A percentile compares a stretch with the other conserved stretches of the same genome.
Evolutionary conservation across 2,888 invertebrate genomes (phyloP).

Genomic region (Papilio gigon): DNA sequence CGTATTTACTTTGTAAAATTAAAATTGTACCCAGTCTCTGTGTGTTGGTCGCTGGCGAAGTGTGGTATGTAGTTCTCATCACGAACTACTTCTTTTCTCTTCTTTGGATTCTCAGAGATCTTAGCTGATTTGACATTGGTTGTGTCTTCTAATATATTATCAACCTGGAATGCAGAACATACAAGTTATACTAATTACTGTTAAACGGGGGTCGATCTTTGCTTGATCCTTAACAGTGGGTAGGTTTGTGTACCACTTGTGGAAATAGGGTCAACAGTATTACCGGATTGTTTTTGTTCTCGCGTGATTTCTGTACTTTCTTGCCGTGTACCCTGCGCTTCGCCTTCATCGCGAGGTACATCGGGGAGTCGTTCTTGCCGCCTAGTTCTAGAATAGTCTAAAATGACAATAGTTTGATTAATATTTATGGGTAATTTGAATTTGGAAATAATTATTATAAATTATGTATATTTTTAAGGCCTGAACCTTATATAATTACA

Average conservation of each 20-base stretch:
- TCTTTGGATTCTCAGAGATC: conserved; percentile 47
- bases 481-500: too few relatives aligned
- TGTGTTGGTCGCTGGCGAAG: conserved; percentile 90
- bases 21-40: conserved; percentile 92
- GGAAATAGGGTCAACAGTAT: not conserved
- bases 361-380: conserved; percentile 88
- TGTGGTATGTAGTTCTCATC: conserved; percentile 95
- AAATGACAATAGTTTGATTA: conserved; percentile 43
- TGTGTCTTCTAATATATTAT: conserved; percentile 42
- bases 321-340: conserved; percentile 88
- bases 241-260: too few relatives aligned
- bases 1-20: too few relatives aligned
- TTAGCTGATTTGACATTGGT: conserved; percentile 42
- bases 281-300: conserved; percentile 65
- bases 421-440: too few relatives aligned
- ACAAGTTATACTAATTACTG: not conserved
- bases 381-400: conserved; percentile 97
- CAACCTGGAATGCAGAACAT: conserved; percentile 40
- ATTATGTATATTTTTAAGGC: too few relatives aligned
- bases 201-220: not conserved
- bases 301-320: conserved; percentile 79
- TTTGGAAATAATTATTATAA: too few relatives aligned
- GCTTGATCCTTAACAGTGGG: too few relatives aligned
- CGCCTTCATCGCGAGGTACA: conserved; percentile 92
- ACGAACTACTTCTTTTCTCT: conserved; percentile 83